A percentile compares a stretch with the other conserved stretches of the same genome.
These are phyloP conservation scores for Cyanistes caeruleus DNA, from an alignment of 2,113 vertebrate species.

Conservation along the genomic window DNA sequence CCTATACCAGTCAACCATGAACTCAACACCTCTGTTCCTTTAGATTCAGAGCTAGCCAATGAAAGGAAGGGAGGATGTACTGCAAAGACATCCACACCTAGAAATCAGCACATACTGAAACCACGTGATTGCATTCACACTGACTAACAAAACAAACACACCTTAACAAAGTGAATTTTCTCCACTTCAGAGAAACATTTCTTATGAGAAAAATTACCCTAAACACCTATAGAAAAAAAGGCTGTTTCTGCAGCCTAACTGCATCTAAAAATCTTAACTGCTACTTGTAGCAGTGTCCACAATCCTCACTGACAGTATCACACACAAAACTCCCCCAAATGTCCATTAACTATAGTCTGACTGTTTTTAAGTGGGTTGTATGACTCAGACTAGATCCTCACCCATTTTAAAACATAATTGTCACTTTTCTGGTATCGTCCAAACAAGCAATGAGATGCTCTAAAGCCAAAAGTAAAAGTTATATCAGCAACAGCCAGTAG, in stretches of 20 bases:
- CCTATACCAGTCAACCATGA: not conserved
- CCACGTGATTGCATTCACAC: not conserved
- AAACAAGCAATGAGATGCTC: not conserved
- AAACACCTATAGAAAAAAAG: not conserved
- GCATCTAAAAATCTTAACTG: not conserved
- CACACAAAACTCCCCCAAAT: not conserved
- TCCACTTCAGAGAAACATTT: not conserved
- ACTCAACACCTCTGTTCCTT: not conserved
- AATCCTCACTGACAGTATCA: not conserved
- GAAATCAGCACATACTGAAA: not conserved
- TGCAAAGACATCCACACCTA: not conserved
- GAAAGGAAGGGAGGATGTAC: not conserved
- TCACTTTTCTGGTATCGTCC: not conserved
- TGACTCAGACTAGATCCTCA: not conserved
- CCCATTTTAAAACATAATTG: accelerated
- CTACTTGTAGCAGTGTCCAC: not conserved
- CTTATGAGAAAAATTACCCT: not conserved
- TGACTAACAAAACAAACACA: not conserved
- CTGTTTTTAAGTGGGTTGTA: not conserved
- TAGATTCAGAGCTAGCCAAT: not conserved
- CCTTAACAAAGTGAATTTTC: not conserved
- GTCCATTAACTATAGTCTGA: not conserved
- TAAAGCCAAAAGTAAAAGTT: not conserved
- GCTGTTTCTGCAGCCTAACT: not conserved
- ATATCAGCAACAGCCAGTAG: not conserved